Evolutionary conservation across 2,888 invertebrate species (phyloP).

Genomic region (Lasioglossum lativentre): DNA sequence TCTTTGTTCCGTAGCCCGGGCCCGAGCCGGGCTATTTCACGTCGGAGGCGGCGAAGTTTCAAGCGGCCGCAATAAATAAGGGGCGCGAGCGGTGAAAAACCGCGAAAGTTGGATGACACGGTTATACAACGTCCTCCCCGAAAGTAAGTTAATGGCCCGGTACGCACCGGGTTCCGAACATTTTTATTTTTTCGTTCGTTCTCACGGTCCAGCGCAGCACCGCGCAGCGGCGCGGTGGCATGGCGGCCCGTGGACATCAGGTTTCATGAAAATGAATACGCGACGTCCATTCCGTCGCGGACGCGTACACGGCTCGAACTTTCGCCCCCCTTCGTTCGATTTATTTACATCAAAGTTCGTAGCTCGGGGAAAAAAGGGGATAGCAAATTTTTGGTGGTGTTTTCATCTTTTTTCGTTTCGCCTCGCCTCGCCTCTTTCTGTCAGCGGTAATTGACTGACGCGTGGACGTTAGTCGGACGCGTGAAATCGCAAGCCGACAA

Average conservation of each 20-base stretch:
- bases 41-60: conserved; percentile 32
- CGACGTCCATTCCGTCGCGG: conserved; percentile 43
- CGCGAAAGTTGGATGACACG: conserved; percentile 60
- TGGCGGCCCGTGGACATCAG: conserved; percentile 41
- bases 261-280: conserved; percentile 64
- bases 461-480: neutral
- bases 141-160: conserved; percentile 51
- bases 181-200: conserved; percentile 20
- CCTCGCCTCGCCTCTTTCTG: neutral
- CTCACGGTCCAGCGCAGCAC: conserved; percentile 32
- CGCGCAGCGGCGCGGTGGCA: no score
- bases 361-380: neutral
- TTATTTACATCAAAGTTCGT: conserved; percentile 50
- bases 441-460: conserved; percentile 4
- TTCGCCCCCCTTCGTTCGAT: conserved; percentile 46
- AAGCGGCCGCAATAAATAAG: conserved; percentile 52
- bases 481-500: neutral
- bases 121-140: conserved; percentile 38
- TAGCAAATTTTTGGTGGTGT: neutral
- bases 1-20: conserved; percentile 51
- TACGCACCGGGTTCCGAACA: conserved; percentile 37
- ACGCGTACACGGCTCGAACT: conserved; percentile 38
- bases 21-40: conserved; percentile 33
- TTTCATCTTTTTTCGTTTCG: neutral
- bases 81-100: conserved; percentile 48